Conservation (phyloP, 2,888 invertebrate species). For the Ormyrus thymus region DNA sequence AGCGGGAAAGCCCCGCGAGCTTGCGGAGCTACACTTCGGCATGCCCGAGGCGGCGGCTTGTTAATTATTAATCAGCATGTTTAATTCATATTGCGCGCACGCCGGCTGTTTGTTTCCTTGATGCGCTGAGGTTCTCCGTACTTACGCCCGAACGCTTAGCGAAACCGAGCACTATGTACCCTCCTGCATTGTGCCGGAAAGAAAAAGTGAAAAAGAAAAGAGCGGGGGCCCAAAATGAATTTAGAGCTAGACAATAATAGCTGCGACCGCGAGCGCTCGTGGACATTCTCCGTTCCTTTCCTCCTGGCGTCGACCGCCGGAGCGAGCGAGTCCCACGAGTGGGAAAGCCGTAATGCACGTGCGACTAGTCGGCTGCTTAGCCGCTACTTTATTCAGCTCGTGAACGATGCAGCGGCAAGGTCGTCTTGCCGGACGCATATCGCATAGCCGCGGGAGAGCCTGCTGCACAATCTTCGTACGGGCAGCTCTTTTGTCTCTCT, state of each 20-base stretch:
- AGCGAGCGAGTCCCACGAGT: slow-evolving; percentile 22
- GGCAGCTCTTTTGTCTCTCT: not conserved
- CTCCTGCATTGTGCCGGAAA: slow-evolving; percentile 29
- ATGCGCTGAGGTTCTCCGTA: slow-evolving; percentile 70
- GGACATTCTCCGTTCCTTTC: not conserved
- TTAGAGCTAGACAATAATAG: not conserved
- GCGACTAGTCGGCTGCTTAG: not conserved
- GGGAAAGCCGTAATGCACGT: not conserved
- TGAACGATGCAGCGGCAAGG: slow-evolving; percentile 24
- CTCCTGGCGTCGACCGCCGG: not conserved
- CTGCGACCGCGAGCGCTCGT: not conserved
- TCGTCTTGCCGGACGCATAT: slow-evolving; percentile 24
- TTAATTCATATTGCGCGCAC: slow-evolving; percentile 74
- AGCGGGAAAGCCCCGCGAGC: too few species aligned
- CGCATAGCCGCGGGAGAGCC: not conserved
- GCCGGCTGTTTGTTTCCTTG: slow-evolving; percentile 74
- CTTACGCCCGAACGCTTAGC: slow-evolving; percentile 8
- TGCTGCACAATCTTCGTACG: too few species aligned
- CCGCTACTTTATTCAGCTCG: slow-evolving; percentile 31
- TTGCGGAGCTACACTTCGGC: too few species aligned
- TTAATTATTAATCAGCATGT: slow-evolving; percentile 75
- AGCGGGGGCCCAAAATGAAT: slow-evolving; percentile 11
- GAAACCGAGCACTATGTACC: not conserved
- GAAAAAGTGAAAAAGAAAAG: slow-evolving; percentile 8
- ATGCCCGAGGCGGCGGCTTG: slow-evolving; percentile 66